Evolutionary conservation across 1,140 invertebrate genomes (phyloP).

Genomic region (Trachymyrmex cornetzi): DNA sequence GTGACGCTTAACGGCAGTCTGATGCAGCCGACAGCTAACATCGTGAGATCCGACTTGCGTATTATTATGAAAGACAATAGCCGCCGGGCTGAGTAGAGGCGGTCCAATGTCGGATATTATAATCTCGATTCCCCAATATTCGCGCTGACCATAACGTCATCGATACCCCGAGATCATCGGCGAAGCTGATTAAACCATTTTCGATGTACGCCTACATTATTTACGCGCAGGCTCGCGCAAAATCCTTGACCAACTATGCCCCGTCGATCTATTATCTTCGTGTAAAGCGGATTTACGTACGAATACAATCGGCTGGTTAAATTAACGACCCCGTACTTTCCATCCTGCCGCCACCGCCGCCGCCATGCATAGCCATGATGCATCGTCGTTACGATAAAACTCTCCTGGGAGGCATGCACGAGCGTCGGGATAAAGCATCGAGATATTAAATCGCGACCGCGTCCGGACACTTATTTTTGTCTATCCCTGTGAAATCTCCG

Average conservation of each 20-base stretch:
- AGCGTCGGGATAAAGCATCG: conserved; percentile 35
- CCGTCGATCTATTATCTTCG: conserved; percentile 48
- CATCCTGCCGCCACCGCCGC: conserved; percentile 14
- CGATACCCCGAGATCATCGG: conserved; percentile 28
- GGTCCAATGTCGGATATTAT: conserved; percentile 33
- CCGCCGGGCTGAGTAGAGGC: not conserved
- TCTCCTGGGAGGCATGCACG: conserved; percentile 36
- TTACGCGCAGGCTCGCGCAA: not conserved
- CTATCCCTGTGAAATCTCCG: conserved; percentile 5
- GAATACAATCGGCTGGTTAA: conserved; percentile 58
- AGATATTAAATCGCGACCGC: conserved; percentile 64
- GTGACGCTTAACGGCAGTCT: not conserved
- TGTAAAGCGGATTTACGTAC: conserved; percentile 53
- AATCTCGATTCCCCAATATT: conserved; percentile 21
- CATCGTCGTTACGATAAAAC: conserved; percentile 57
- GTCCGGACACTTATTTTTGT: conserved; percentile 61
- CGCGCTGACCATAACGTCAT: not conserved
- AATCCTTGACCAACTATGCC: conserved; percentile 45
- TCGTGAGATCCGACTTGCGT: conserved; percentile 25
- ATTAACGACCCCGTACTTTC: conserved; percentile 56
- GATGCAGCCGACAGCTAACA: too few relatives aligned
- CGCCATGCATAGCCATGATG: conserved; percentile 5
- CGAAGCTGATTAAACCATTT: conserved; percentile 44
- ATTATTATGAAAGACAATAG: conserved; percentile 48
- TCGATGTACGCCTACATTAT: conserved; percentile 11